Conservation (phyloP, 2,797 vertebrate species). For the Crocodylus rhombifer region DNA sequence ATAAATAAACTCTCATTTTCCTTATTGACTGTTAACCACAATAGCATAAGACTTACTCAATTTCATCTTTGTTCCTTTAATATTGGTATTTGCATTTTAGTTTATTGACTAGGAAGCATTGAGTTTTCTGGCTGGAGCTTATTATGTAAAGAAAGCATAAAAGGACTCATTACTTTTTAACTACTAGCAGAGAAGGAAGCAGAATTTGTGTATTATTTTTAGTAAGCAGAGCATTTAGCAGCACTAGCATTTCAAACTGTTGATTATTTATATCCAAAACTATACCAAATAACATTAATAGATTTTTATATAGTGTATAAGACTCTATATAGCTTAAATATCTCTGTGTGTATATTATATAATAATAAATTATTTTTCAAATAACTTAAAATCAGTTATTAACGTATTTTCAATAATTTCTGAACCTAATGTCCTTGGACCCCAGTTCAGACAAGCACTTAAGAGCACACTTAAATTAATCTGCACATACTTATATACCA, state of each 20-base stretch:
- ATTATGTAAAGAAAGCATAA: conserved; percentile 79
- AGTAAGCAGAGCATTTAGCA: conserved; percentile 62
- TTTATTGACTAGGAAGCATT: conserved; percentile 71
- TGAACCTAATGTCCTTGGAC: not conserved
- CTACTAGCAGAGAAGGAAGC: conserved; percentile 68
- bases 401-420: not conserved
- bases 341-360: no score
- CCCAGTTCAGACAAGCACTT: not conserved
- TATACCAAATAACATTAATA: conserved; percentile 41
- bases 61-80: conserved; percentile 68
- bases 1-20: conserved; percentile 71
- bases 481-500: not conserved
- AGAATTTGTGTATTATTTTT: conserved; percentile 63
- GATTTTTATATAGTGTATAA: no score
- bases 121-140: conserved; percentile 73
- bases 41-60: conserved; percentile 64
- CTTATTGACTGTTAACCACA: conserved; percentile 79
- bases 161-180: conserved; percentile 78
- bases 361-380: no score
- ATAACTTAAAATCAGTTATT: no score
- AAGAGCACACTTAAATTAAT: no score
- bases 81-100: conserved; percentile 67
- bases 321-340: no score
- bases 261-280: conserved; percentile 41
- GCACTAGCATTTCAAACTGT: conserved; percentile 45